phyloP scores from a whole-genome alignment of 2,888 invertebrate genomes.

The Pachycephus smyrnensis region DNA sequence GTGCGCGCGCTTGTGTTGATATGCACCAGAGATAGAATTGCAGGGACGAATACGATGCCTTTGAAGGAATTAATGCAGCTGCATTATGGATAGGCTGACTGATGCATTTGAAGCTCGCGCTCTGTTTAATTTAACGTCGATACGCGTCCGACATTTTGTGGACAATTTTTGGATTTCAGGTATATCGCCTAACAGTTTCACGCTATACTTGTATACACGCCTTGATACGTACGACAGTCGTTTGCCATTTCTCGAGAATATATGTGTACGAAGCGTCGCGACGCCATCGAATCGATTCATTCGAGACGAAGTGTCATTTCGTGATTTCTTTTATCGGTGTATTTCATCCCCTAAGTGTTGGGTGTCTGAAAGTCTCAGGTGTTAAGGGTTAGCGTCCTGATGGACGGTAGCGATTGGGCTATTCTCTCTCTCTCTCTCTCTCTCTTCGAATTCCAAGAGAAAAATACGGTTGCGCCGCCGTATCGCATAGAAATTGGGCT shows the following conservation, averaged over 20 bases:
- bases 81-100: not conserved
- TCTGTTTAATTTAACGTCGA: no score
- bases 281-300: not conserved
- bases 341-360: not conserved
- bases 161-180: not conserved
- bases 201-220: not conserved
- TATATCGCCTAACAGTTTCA: not conserved
- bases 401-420: not conserved
- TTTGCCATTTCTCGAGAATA: no score
- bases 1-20: not conserved
- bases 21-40: not conserved
- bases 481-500: not conserved
- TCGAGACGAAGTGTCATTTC: no score
- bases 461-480: not conserved
- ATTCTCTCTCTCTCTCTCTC: not conserved
- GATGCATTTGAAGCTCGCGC: not conserved
- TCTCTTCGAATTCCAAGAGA: not conserved
- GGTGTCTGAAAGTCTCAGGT: not conserved
- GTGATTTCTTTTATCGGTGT: not conserved
- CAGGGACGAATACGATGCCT: not conserved
- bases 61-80: not conserved
- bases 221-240: not conserved
- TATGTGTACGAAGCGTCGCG: not conserved
- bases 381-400: not conserved
- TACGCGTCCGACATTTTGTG: no score